Percentiles rank a stretch among this genome's conserved stretches.
Evolutionary conservation across 1,140 invertebrate species (phyloP).

Genomic region (Cephus cinctus): DNA sequence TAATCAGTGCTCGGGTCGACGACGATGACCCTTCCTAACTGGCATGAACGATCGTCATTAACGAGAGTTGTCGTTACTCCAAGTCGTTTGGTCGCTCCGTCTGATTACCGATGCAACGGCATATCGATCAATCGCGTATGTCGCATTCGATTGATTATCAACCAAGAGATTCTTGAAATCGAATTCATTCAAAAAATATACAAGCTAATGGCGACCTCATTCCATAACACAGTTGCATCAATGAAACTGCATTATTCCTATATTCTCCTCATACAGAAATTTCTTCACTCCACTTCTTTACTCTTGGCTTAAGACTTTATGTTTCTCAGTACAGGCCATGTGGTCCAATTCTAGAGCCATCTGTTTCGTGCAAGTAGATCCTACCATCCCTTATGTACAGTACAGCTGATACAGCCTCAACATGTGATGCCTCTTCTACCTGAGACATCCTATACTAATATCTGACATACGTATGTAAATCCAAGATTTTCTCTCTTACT

Average conservation of each 20-base stretch:
- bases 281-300: neutral
- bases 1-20: slow-evolving; percentile 27
- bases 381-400: neutral
- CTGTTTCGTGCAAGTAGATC: slow-evolving; percentile 8
- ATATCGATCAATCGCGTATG: too few species aligned
- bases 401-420: neutral
- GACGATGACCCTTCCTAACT: slow-evolving; percentile 30
- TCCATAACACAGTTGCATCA: neutral
- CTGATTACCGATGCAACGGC: too few species aligned
- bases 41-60: slow-evolving; percentile 14
- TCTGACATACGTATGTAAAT: neutral
- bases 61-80: neutral
- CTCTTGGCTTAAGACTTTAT: neutral
- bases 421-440: neutral
- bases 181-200: slow-evolving; percentile 1
- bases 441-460: neutral
- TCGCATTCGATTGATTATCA: too few species aligned
- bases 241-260: neutral
- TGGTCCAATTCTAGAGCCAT: slow-evolving; percentile 27
- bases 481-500: neutral
- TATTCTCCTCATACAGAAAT: neutral
- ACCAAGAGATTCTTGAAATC: slow-evolving; percentile 10
- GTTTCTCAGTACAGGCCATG: slow-evolving; percentile 22
- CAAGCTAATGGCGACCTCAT: neutral
- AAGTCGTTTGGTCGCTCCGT: too few species aligned